These are phyloP conservation scores for Arenicola marina DNA, from an alignment of 2,888 invertebrate species.

Conservation along the genomic window DNA sequence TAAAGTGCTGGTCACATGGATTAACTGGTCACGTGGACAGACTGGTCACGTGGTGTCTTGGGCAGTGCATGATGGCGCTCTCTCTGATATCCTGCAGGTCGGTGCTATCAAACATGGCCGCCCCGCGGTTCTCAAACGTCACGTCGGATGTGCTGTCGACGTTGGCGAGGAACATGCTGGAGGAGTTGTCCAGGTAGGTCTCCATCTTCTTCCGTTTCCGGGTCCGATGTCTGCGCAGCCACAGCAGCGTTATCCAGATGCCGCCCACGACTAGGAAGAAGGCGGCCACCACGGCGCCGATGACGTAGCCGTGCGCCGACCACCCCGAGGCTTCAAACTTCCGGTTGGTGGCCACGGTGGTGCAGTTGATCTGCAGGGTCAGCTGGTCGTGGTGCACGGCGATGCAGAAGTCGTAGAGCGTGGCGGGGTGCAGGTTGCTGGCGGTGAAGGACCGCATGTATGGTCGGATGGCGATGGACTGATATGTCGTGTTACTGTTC, in stretches of 20 bases:
- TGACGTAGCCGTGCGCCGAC: conserved; percentile 10
- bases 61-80: background rate
- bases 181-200: conserved; percentile 27
- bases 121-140: conserved; percentile 28
- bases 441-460: conserved; percentile 36
- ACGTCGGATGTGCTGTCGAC: conserved; percentile 29
- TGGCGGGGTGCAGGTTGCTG: conserved; percentile 22
- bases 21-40: no score
- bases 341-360: conserved; percentile 19
- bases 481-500: conserved; percentile 7
- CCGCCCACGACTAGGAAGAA: background rate
- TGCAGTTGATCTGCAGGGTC: conserved; percentile 27
- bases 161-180: conserved; percentile 30
- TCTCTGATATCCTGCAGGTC: conserved; percentile 26
- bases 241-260: conserved; percentile 5
- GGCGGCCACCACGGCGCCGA: conserved; percentile 17
- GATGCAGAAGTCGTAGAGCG: conserved; percentile 33
- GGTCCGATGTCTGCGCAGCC: conserved; percentile 16
- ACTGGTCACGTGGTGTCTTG: no score
- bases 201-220: conserved; percentile 20
- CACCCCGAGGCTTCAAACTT: no score
- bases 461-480: conserved; percentile 16
- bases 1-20: no score
- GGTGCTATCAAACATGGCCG: conserved; percentile 29
- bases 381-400: conserved; percentile 18